These are phyloP conservation scores for Notodonta ziczac DNA, from an alignment of 2,888 invertebrate species.

Conservation along the genomic window DNA sequence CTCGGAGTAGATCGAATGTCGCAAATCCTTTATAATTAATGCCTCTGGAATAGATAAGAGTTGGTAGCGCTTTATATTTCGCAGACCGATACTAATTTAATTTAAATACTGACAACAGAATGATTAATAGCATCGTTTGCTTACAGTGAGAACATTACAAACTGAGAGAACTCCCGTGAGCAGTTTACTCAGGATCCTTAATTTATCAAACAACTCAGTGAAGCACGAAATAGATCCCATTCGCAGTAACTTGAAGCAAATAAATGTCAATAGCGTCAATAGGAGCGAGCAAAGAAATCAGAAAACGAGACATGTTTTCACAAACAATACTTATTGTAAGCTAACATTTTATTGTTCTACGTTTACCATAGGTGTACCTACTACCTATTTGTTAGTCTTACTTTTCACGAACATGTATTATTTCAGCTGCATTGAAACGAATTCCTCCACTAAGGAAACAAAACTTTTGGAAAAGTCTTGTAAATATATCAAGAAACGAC, in stretches of 20 bases:
- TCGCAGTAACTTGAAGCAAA: slow-evolving; percentile 52
- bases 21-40: background rate
- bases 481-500: slow-evolving; percentile 43
- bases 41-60: slow-evolving; percentile 3
- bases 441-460: slow-evolving; percentile 32
- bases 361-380: background rate
- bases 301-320: slow-evolving; percentile 56
- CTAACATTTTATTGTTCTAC: background rate
- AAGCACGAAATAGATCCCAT: slow-evolving; percentile 64
- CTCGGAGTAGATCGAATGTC: background rate
- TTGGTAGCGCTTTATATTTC: background rate
- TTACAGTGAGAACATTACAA: slow-evolving; percentile 47
- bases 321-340: slow-evolving; percentile 54
- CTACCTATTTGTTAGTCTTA: background rate
- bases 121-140: slow-evolving; percentile 23
- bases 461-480: slow-evolving; percentile 39
- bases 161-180: slow-evolving; percentile 41
- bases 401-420: background rate
- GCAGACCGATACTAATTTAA: background rate
- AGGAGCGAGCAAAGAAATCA: slow-evolving; percentile 49
- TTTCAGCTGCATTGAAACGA: slow-evolving; percentile 55
- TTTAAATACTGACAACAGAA: slow-evolving; percentile 4
- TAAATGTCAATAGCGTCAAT: slow-evolving; percentile 38
- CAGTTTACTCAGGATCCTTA: slow-evolving; percentile 66
- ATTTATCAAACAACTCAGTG: slow-evolving; percentile 59